A percentile compares a stretch with the other conserved stretches of the same genome.
Conservation (phyloP, 2,113 vertebrate species). For the Vulpes ferrilata region DNA sequence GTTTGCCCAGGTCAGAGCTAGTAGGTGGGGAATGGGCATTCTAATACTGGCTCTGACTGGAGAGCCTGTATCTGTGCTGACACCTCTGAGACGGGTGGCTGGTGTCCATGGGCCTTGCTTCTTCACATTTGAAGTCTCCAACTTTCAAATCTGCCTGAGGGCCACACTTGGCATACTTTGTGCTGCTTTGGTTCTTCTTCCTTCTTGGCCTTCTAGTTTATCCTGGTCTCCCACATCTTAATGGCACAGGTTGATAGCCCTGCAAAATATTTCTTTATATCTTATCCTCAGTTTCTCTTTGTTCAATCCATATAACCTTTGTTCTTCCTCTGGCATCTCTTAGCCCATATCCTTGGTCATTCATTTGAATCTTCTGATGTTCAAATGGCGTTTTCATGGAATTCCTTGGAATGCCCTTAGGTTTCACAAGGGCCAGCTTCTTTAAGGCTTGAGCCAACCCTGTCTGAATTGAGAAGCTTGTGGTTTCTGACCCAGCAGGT, state of each 20-base stretch:
- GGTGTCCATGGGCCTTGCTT: not conserved
- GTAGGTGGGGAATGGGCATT: not conserved
- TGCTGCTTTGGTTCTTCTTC: not conserved
- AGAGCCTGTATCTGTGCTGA: not conserved
- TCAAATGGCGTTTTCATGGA: not conserved
- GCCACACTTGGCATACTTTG: not conserved
- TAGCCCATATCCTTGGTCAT: not conserved
- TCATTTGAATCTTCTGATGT: not conserved
- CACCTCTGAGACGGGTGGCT: not conserved
- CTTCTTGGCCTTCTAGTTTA: not conserved
- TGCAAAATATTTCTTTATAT: not conserved
- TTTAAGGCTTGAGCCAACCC: not conserved
- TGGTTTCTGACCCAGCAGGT: constrained; percentile 11
- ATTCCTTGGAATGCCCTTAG: not conserved
- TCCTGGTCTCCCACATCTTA: not conserved
- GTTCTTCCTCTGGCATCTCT: not conserved
- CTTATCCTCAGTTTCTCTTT: not conserved
- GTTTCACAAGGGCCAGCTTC: not conserved
- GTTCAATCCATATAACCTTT: not conserved
- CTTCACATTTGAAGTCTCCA: too few species aligned
- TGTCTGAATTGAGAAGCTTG: not conserved
- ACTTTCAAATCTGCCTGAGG: not conserved
- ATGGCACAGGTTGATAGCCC: not conserved
- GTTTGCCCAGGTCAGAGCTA: not conserved
- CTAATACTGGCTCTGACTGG: not conserved